Percentiles rank a stretch among this genome's conserved stretches.
phyloP scores from a whole-genome alignment of 2,113 vertebrate species.

The Antigone vipio region DNA sequence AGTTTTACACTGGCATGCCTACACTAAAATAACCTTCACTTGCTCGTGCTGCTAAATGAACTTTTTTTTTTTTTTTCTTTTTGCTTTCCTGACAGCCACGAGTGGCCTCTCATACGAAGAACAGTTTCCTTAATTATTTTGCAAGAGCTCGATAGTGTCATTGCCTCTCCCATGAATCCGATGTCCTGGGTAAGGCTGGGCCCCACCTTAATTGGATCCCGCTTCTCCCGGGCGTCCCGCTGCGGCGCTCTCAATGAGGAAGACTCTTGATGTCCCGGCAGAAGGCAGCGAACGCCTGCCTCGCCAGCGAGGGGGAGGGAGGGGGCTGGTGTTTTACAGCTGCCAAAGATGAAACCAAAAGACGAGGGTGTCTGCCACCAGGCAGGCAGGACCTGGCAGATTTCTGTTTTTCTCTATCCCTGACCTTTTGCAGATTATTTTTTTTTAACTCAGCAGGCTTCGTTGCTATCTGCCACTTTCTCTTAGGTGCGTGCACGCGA shows the following conservation, averaged over 20 bases:
- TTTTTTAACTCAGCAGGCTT: background rate
- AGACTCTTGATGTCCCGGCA: background rate
- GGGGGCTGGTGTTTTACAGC: background rate
- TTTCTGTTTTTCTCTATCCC: background rate
- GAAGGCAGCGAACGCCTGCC: background rate
- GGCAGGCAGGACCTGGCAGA: background rate
- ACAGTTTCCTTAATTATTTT: background rate
- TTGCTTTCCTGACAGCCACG: background rate
- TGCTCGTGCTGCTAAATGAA: background rate
- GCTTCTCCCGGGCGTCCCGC: background rate
- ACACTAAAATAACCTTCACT: background rate
- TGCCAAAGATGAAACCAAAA: background rate
- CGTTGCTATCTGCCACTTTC: background rate
- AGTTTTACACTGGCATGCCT: background rate
- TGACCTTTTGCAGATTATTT: background rate
- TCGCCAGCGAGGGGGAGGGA: background rate
- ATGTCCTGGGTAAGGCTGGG: background rate
- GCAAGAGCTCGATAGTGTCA: background rate
- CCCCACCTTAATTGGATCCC: background rate
- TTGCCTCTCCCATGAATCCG: background rate
- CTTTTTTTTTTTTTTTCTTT: no score
- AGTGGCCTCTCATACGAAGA: background rate
- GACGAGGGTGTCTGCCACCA: background rate
- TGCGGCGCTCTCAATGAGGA: background rate
- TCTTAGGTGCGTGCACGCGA: accelerated